phyloP scores from a whole-genome alignment of 2,797 vertebrate species.

The Oreortyx pictus region DNA sequence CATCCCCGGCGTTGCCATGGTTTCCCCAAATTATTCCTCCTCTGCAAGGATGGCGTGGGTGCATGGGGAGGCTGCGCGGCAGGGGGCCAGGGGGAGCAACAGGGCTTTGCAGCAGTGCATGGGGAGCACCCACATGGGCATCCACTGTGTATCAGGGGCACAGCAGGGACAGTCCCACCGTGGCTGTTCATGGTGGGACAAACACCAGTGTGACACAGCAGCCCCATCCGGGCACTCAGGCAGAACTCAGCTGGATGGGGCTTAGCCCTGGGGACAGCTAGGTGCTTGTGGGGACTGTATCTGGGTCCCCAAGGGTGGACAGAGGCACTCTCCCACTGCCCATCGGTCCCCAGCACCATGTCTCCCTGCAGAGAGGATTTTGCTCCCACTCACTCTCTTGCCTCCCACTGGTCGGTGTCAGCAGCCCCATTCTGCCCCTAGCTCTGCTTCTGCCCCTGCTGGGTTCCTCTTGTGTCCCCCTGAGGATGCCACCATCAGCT shows the following conservation, averaged over 20 bases:
- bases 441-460: not conserved
- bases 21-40: slow-evolving; percentile 56
- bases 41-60: not conserved
- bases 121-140: fast-evolving
- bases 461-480: not conserved
- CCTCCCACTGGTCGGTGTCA: fast-evolving
- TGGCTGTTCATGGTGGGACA: not conserved
- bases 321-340: not conserved
- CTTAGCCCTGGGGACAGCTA: not conserved
- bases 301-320: not conserved
- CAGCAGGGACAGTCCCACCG: not conserved
- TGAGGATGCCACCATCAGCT: not conserved
- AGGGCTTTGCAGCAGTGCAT: fast-evolving
- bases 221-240: not conserved
- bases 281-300: not conserved
- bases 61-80: not conserved
- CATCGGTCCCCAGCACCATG: fast-evolving
- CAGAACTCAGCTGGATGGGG: not conserved
- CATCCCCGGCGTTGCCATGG: slow-evolving; percentile 55
- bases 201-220: not conserved
- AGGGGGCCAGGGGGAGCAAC: fast-evolving
- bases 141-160: not conserved
- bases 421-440: not conserved
- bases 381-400: not conserved
- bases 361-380: not conserved